phyloP scores from a whole-genome alignment of 2,113 vertebrate species.

The Otolemur garnettii region DNA sequence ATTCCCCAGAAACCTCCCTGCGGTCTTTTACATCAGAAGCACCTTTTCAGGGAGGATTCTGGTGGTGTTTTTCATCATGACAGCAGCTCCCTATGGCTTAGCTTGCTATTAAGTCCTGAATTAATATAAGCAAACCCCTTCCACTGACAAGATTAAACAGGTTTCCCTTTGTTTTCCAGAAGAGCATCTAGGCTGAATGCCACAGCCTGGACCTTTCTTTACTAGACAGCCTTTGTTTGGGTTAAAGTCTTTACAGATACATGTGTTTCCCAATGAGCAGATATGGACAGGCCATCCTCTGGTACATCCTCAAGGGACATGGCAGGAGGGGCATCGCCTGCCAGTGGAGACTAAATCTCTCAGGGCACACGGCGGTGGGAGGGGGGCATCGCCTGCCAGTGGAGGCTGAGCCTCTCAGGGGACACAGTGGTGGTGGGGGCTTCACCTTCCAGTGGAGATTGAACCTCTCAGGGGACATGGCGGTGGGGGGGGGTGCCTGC shows the following conservation, averaged over 20 bases:
- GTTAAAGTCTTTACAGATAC: not conserved
- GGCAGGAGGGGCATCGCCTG: not conserved
- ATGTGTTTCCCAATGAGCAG: not conserved
- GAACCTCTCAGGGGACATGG: too few species aligned
- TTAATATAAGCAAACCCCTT: slow-evolving; percentile 76
- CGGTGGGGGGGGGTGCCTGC: too few species aligned
- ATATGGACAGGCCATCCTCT: not conserved
- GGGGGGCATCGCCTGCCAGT: too few species aligned
- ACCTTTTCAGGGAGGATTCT: slow-evolving; percentile 71
- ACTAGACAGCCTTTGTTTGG: not conserved
- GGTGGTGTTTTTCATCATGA: slow-evolving; percentile 80
- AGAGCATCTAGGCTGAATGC: slow-evolving; percentile 33
- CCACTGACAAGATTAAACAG: slow-evolving; percentile 75
- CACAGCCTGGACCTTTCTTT: not conserved
- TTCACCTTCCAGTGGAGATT: too few species aligned
- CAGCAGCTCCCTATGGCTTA: slow-evolving; percentile 70
- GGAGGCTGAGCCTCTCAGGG: too few species aligned
- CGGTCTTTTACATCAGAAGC: slow-evolving; percentile 78
- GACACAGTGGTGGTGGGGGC: too few species aligned
- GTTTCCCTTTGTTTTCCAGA: slow-evolving; percentile 47
- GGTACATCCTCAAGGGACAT: not conserved
- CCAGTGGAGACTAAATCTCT: not conserved
- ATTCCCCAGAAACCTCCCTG: slow-evolving; percentile 80
- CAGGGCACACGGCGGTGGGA: too few species aligned
- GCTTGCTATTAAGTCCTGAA: slow-evolving; percentile 78